phyloP scores from a whole-genome alignment of 92 coral and sea anemone genomes.

The Parazoanthus darwini region DNA sequence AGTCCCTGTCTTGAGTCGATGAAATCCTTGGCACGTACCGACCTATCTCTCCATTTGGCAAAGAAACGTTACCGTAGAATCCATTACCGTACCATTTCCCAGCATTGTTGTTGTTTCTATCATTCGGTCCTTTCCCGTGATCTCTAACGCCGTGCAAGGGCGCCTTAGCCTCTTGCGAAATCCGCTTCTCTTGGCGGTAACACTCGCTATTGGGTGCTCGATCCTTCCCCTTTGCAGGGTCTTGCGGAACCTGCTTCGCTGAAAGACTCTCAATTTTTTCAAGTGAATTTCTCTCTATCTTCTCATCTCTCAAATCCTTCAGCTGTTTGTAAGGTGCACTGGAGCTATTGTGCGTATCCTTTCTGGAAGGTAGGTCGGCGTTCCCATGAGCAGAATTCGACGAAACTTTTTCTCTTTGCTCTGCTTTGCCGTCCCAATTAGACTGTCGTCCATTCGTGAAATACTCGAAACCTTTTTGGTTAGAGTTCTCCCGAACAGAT shows the following conservation, averaged over 20 bases:
- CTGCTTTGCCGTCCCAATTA: slow-evolving; percentile 26
- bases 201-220: not conserved
- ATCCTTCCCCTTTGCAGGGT: slow-evolving; percentile 1
- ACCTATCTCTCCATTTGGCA: slow-evolving; percentile 45
- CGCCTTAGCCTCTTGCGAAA: slow-evolving; percentile 12
- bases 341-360: not conserved
- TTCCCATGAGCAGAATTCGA: slow-evolving; percentile 8
- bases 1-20: slow-evolving; percentile 66
- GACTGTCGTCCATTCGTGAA: slow-evolving; percentile 52
- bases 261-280: slow-evolving; percentile 19
- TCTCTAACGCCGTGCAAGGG: slow-evolving; percentile 11
- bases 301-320: slow-evolving; percentile 28
- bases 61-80: slow-evolving; percentile 34
- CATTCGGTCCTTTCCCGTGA: slow-evolving; percentile 4
- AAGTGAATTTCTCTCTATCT: slow-evolving; percentile 14
- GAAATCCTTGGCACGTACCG: slow-evolving; percentile 55
- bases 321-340: not conserved
- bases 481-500: slow-evolving; percentile 63
- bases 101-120: slow-evolving; percentile 21
- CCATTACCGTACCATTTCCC: slow-evolving; percentile 24
- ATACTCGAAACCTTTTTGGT: slow-evolving; percentile 51
- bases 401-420: slow-evolving; percentile 33
- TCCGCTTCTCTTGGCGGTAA: slow-evolving; percentile 35
- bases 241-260: not conserved
- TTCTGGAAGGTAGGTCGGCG: slow-evolving; percentile 7